Evolutionary conservation across 2,888 invertebrate species (phyloP).

Genomic region (Encarsia formosa): DNA sequence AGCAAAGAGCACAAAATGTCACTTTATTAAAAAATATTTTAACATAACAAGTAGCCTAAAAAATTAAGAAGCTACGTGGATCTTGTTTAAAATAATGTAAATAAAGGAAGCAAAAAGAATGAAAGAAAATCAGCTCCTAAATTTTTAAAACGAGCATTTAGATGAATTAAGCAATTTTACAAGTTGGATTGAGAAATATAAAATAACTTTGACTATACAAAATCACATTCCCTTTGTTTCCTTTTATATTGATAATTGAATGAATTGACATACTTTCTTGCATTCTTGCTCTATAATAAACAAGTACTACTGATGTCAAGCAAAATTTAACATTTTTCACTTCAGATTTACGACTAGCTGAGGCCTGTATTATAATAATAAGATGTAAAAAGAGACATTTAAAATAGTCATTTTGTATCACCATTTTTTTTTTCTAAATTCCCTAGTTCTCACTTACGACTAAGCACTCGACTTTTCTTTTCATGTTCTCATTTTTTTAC

Average conservation of each 20-base stretch:
- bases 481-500: neutral
- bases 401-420: slow-evolving; percentile 28
- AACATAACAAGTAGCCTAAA: slow-evolving; percentile 16
- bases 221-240: slow-evolving; percentile 37
- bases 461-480: neutral
- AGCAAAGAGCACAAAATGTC: slow-evolving; percentile 21
- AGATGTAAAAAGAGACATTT: slow-evolving; percentile 29
- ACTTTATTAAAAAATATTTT: slow-evolving; percentile 20
- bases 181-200: slow-evolving; percentile 10
- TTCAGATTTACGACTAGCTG: slow-evolving; percentile 48
- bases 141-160: slow-evolving; percentile 14
- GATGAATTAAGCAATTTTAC: slow-evolving; percentile 18
- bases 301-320: slow-evolving; percentile 26
- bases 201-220: slow-evolving; percentile 42
- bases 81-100: slow-evolving; percentile 3
- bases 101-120: slow-evolving; percentile 25
- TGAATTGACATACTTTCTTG: slow-evolving; percentile 28
- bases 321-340: slow-evolving; percentile 38
- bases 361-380: slow-evolving; percentile 47
- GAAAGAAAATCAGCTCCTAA: slow-evolving; percentile 6
- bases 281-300: slow-evolving; percentile 26
- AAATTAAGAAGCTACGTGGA: neutral
- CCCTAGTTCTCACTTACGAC: neutral
- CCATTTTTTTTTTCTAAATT: slow-evolving; percentile 14
- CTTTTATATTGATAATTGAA: slow-evolving; percentile 28